phyloP scores from a whole-genome alignment of 1,140 invertebrate genomes.

The Drosophila dunni region DNA sequence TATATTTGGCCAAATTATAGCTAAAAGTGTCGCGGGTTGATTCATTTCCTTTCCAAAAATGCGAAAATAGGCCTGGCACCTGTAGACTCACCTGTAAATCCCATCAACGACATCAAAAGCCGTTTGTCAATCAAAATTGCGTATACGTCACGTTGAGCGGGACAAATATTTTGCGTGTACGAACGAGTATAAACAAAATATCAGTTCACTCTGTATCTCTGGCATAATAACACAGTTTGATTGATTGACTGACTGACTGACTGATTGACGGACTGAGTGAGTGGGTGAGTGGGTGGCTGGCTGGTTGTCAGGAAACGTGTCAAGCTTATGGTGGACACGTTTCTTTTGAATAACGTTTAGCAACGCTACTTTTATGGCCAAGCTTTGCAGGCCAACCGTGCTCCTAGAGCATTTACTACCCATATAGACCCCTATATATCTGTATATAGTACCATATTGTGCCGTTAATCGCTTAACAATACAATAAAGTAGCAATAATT shows the following conservation, averaged over 20 bases:
- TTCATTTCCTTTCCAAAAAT: constrained; percentile 36
- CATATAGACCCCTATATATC: constrained; percentile 46
- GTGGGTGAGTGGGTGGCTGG: constrained; percentile 19
- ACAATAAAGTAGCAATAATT: constrained; percentile 84
- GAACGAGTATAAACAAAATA: constrained; percentile 25
- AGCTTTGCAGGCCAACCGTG: constrained; percentile 66
- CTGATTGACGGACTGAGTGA: constrained; percentile 17
- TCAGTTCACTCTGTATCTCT: constrained; percentile 37
- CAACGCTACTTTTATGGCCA: constrained; percentile 66
- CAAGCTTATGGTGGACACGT: constrained; percentile 46
- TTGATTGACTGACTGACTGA: constrained; percentile 28
- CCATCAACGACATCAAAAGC: constrained; percentile 63
- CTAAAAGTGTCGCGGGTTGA: constrained; percentile 2
- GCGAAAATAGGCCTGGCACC: constrained; percentile 15
- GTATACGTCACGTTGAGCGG: constrained; percentile 21
- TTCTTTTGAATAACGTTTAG: constrained; percentile 19
- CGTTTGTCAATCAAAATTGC: constrained; percentile 75
- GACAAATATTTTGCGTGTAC: constrained; percentile 32
- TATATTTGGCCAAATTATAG: constrained; percentile 28
- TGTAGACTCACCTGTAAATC: constrained; percentile 22
- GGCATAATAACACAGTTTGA: constrained; percentile 48
- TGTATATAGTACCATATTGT: constrained; percentile 40
- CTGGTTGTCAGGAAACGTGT: constrained; percentile 40
- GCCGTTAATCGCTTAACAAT: constrained; percentile 82
- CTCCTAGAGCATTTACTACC: constrained; percentile 21